phyloP scores from a whole-genome alignment of 2,113 vertebrate genomes.

The Trochalopteron elliotii region DNA sequence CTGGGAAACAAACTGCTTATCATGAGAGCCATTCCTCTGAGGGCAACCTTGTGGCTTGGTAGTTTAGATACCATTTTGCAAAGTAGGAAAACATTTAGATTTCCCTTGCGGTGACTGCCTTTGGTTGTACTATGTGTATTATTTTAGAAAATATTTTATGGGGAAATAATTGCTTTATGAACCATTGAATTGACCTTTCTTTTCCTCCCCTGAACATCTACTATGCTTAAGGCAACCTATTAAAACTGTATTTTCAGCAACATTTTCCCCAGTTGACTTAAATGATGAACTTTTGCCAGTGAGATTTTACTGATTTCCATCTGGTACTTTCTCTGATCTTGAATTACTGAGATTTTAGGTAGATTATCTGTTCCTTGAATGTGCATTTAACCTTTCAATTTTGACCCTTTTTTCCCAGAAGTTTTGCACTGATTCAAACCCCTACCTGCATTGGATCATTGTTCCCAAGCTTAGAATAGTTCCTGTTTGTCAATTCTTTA shows the following conservation, averaged over 20 bases:
- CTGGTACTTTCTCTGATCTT: conserved; percentile 12
- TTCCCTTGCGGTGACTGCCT: neutral
- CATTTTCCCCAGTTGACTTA: neutral
- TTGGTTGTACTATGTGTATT: neutral
- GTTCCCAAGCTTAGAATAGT: neutral
- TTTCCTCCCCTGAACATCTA: neutral
- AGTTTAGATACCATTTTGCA: neutral
- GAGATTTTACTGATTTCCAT: conserved; percentile 22
- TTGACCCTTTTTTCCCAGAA: neutral
- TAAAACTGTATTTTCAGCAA: conserved; percentile 12
- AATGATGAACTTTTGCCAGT: neutral
- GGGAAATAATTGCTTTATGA: conserved; percentile 9
- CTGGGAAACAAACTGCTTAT: neutral
- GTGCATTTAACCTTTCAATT: neutral
- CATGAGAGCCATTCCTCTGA: neutral
- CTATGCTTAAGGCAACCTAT: neutral
- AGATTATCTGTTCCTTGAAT: neutral
- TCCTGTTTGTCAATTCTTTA: neutral
- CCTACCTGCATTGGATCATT: neutral
- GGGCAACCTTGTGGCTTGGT: neutral
- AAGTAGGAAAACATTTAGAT: neutral
- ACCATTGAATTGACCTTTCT: neutral
- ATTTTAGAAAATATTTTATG: conserved; percentile 4
- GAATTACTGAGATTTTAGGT: neutral
- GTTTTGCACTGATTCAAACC: neutral